phyloP scores from a whole-genome alignment of 2,888 invertebrate genomes.

The Melanostoma scalare region DNA sequence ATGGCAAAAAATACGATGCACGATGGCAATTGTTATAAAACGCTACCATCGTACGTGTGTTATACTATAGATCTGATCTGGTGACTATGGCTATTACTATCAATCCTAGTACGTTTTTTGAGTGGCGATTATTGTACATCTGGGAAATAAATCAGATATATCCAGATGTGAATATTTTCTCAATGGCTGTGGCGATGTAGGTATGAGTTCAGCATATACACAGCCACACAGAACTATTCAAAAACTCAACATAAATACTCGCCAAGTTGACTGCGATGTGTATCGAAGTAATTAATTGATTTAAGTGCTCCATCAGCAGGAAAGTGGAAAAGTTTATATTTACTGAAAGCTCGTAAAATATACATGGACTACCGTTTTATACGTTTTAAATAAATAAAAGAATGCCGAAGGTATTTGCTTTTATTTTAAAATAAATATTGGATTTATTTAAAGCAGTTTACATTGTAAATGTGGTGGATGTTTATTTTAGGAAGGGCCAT shows the following conservation, averaged over 20 bases:
- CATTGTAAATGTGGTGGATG: not conserved
- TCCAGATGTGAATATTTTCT: conserved; percentile 8
- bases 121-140: conserved; percentile 18
- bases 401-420: no score
- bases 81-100: conserved; percentile 6
- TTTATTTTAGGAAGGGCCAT: not conserved
- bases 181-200: not conserved
- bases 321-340: not conserved
- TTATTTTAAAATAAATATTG: conserved; percentile 9
- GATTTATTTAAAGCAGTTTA: not conserved
- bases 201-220: not conserved
- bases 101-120: conserved; percentile 45
- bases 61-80: conserved; percentile 9
- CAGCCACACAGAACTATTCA: no score
- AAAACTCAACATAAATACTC: conserved; percentile 8
- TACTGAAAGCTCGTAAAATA: not conserved
- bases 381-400: not conserved
- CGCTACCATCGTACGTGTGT: conserved; percentile 35
- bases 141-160: conserved; percentile 44
- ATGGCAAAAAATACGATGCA: not conserved
- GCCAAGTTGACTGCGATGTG: conserved; percentile 13
- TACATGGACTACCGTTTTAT: not conserved
- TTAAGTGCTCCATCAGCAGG: conserved; percentile 7
- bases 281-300: conserved; percentile 49
- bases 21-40: conserved; percentile 35